Evolutionary conservation across 1,140 invertebrate species (phyloP), one percentile per base, ranked within the genome.

Genomic region (Matsumurasca onukii): DNA sequence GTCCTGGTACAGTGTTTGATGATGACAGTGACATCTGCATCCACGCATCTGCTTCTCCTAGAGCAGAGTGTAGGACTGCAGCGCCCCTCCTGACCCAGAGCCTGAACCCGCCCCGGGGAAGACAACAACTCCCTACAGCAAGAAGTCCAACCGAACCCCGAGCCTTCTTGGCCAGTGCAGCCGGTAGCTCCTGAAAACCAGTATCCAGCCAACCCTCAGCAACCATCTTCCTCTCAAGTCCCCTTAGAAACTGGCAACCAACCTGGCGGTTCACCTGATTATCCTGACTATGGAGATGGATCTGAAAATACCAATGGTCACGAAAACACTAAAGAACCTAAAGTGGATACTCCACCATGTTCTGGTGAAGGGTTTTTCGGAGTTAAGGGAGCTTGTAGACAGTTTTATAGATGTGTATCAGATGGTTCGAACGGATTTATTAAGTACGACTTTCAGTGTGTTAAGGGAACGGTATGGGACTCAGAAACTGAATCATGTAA

Each of bases 1-100:
- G 84, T 1, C 80, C 82, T 51, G 89, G 88, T 30, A 91, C 89
- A 1, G 86, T 91, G 9, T 92, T 86, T 69, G 90, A 91, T 73
- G 82, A 85, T 17, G 79, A 82, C 0, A 83, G 80, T n/a, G 82
- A 84, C 70, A 80, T 85, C 66, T 92, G 89, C 75, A 89, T 88
- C 69, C 84, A 88, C 78, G 85, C 88, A 3, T 80, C 81, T 66
- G 85, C 82, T n/a, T 87, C 85, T 70, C 85, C 80, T 66, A 79
- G 86, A 27, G 66, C 77, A 22, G 84, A 86, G 73, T 88, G 86
- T 73, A 52, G 64, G 62, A 68, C 55, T 62, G 24, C 39, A 59
- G n/a, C 39, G 5, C 65, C 39, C 59, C 66, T 15, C 59, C 24
- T 12, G 15, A 69, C 52, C 72, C 49, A 68, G 65, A 52, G 66